Base-by-base conservation (phyloP, 2,888 invertebrate genomes). In the Agriopis leucophaearia region DNA sequence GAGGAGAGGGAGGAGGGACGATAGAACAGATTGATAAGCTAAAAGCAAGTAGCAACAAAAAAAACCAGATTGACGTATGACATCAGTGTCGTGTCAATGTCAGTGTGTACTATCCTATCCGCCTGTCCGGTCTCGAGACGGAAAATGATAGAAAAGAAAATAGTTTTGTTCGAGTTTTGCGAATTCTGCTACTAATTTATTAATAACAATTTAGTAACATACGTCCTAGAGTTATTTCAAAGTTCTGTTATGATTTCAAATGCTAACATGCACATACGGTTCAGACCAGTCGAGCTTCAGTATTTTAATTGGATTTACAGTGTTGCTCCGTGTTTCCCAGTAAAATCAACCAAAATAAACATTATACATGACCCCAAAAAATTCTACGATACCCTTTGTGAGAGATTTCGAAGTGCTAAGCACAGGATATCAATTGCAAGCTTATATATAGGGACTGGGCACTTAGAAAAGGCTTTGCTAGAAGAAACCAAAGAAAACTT, bases 361-460 rank as follows among this genome's bases (percentile, higher is more conserved):
- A 95, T 98, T 64, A 95, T 98, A 70, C 95, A 95, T 51, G 96
- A 97, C 79, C 98, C 98, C 0, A 90, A 91, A 58, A 95, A 95
- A 69, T 98, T 98, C 88, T 98, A 98, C 83, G 94, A 96, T 9
- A 96, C 95, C 0, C 84, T 98, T 13, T 87, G 97, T 73, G 94
- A 96, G 54, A 95, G 96, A 83, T 96, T 96, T 82, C 89, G 90
- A 61, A 89, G 87, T 62, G 97, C 98, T 0, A 95, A 94, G 69
- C 90, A 92, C 59, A 94, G 98, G 77, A 96, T 98, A 79, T 96
- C 96, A 0, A 88, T 99, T 58, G 97, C 98, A 6, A 99, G 99
- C 70, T 92, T 99, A 12, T 99, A 99, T 85, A 92, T 99, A 66
- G 99, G 99, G 13, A 98, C 97, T 59, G 99, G 99, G 0, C 85